Base-by-base conservation (phyloP, 2,888 invertebrate species). In the Trachelus tabidus region DNA sequence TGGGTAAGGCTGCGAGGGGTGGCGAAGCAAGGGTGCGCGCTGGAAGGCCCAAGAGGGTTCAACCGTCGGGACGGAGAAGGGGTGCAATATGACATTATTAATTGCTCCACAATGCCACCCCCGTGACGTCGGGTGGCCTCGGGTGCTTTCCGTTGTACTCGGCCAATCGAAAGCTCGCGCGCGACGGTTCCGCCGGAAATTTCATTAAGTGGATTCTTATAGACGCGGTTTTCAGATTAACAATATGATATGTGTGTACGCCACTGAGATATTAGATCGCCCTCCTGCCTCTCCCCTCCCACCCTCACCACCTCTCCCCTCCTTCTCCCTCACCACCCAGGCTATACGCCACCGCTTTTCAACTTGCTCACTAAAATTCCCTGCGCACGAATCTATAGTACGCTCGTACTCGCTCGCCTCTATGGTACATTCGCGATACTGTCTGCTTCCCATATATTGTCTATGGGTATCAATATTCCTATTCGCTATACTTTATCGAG, bases 161-260 rank as follows among this genome's bases (percentile, higher is more conserved):
- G 84, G 83, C 87, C 89, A 87, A 88, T 88, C 86, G 77, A 56
- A 85, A 79, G 80, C 77, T 80, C 75, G 78, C 77, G 81, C 80
- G 68, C 79, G 80, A 79, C 83, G 79, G 85, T 83, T 81, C 85
- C 84, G 85, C 84, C 85, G 88, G 88, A 89, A 90, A 89, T 89
- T 90, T 90, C 89, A 90, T 90, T 89, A 89, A 89, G 87, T 89
- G 89, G 88, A 89, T 90, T 90, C 90, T 89, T 90, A 89, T 87
- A 87, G 88, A 85, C 87, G 88, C 85, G 89, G 87, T 88, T 88
- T 87, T 86, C 86, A 87, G 87, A 90, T 90, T 89, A 88, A 90
- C 89, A 87, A 89, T 89, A 87, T 87, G 87, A 88, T 87, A 87
- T 86, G 86, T 87, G 86, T 85, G 81, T 80, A 79, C 68, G 69